Evolutionary conservation across 2,113 vertebrate genomes (phyloP).

Genomic region (Rhinogobius similis): DNA sequence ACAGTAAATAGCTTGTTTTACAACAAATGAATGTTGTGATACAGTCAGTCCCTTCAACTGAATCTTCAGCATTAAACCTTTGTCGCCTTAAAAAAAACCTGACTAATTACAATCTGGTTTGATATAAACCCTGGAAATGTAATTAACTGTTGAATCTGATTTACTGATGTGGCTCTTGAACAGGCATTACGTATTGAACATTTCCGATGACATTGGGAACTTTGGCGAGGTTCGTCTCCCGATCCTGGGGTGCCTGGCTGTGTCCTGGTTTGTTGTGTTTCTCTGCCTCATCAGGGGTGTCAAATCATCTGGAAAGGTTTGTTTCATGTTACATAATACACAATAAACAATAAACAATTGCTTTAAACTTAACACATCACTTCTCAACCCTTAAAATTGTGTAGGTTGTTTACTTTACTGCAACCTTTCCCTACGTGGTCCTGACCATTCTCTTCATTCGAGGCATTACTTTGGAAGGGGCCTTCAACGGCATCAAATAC

Average conservation of each 20-base stretch:
- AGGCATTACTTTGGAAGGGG: slow-evolving; percentile 94
- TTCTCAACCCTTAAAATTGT: slow-evolving; percentile 12
- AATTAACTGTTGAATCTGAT: neutral
- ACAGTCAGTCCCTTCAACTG: neutral
- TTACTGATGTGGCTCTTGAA: neutral
- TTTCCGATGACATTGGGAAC: slow-evolving; percentile 92
- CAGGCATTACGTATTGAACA: slow-evolving; percentile 91
- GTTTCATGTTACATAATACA: slow-evolving; percentile 14
- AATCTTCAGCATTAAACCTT: neutral
- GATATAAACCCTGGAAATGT: neutral
- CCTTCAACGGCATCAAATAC: slow-evolving; percentile 91
- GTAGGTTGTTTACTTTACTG: slow-evolving; percentile 98
- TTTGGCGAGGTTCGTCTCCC: slow-evolving; percentile 93
- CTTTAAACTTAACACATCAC: neutral
- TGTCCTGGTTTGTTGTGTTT: slow-evolving; percentile 96
- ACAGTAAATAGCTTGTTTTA: neutral
- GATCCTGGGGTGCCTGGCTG: slow-evolving; percentile 89
- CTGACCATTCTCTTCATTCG: slow-evolving; percentile 96
- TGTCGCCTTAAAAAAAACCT: neutral
- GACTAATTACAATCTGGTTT: neutral
- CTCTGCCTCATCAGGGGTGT: slow-evolving; percentile 97
- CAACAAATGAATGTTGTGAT: neutral
- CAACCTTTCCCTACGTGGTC: slow-evolving; percentile 95
- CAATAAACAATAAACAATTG: neutral
- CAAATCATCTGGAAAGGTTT: slow-evolving; percentile 97